phyloP scores from a whole-genome alignment of 2,888 invertebrate species.

The Meiosimyza platycephala region DNA sequence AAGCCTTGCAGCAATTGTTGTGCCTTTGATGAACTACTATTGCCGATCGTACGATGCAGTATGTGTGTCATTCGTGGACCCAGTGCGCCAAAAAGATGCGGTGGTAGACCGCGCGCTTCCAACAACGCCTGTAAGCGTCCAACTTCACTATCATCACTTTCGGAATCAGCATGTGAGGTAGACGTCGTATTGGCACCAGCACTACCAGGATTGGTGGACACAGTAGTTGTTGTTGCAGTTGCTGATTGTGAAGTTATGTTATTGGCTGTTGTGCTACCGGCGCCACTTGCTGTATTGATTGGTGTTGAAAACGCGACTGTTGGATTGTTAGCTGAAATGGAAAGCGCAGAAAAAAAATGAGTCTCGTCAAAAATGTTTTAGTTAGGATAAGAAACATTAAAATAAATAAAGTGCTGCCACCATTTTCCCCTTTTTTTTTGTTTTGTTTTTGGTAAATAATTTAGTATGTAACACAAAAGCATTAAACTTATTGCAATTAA shows the following conservation, averaged over 20 bases:
- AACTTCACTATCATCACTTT: conserved; percentile 94
- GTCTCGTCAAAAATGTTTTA: neutral
- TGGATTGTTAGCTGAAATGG: conserved; percentile 45
- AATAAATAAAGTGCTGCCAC: conserved; percentile 47
- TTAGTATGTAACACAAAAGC: too few species aligned
- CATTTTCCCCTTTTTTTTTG: conserved; percentile 26
- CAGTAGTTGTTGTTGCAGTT: conserved; percentile 49
- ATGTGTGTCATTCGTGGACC: conserved; percentile 97
- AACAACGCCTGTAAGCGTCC: conserved; percentile 93
- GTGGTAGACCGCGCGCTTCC: conserved; percentile 95
- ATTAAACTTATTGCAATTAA: neutral
- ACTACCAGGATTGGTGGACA: conserved; percentile 60
- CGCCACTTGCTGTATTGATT: conserved; percentile 31
- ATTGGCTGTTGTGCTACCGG: conserved; percentile 43
- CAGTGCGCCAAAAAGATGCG: conserved; percentile 94
- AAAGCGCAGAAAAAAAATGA: conserved; percentile 18
- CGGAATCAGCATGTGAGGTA: conserved; percentile 71
- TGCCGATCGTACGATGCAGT: conserved; percentile 93
- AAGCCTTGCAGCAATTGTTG: conserved; percentile 92
- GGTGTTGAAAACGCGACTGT: conserved; percentile 53
- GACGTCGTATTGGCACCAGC: conserved; percentile 44
- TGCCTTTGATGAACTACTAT: conserved; percentile 87
- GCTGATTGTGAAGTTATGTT: conserved; percentile 45
- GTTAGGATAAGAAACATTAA: conserved; percentile 27
- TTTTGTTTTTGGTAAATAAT: neutral